These are phyloP conservation scores for Sipunculus nudus DNA, from an alignment of 2,888 invertebrate genomes.

Conservation along the genomic window DNA sequence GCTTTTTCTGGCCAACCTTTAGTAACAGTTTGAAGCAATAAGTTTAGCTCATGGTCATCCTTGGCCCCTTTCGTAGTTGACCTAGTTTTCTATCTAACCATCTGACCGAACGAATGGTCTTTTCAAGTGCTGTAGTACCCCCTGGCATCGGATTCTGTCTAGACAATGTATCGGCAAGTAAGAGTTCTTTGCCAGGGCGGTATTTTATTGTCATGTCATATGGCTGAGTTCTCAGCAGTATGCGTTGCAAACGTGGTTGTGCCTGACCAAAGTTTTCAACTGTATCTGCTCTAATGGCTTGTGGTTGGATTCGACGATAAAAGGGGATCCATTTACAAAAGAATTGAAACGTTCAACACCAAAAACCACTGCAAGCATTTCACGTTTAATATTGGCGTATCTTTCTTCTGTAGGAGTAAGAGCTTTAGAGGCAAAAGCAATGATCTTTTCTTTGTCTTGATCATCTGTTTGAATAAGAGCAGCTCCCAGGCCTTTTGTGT, in stretches of 20 bases:
- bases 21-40: conserved; percentile 13
- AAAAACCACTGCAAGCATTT: conserved; percentile 33
- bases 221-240: conserved; percentile 28
- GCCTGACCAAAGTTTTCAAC: no score
- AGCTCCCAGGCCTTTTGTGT: conserved; percentile 25
- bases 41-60: conserved; percentile 12
- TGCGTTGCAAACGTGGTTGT: conserved; percentile 28
- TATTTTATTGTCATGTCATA: conserved; percentile 27
- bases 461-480: conserved; percentile 22
- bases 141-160: conserved; percentile 11
- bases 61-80: conserved; percentile 6
- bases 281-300: conserved; percentile 29
- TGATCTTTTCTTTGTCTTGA: conserved; percentile 9
- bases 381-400: conserved; percentile 31
- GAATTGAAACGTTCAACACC: conserved; percentile 28
- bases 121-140: conserved; percentile 11
- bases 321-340: conserved; percentile 18
- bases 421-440: conserved; percentile 25
- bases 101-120: conserved; percentile 12
- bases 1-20: no score
- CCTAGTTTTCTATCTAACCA: conserved; percentile 5
- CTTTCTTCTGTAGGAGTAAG: conserved; percentile 19
- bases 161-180: conserved; percentile 37
- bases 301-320: conserved; percentile 24
- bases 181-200: conserved; percentile 24